Conservation (phyloP, 1,140 invertebrate species). For the Danaus plexippus region DNA sequence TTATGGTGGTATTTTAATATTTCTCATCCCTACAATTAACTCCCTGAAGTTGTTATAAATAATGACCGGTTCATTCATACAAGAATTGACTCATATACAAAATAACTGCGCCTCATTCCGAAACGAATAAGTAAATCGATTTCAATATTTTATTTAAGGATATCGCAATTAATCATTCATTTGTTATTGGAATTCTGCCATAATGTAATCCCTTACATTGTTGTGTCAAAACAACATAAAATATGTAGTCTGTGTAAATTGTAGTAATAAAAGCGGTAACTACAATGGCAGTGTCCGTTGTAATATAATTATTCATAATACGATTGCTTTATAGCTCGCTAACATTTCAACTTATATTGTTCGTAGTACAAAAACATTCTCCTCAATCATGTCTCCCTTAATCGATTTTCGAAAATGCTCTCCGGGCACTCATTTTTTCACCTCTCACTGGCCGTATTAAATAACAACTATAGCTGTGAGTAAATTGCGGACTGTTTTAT, state of each 20-base stretch:
- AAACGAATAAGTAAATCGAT: constrained; percentile 12
- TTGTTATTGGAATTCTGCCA: constrained; percentile 28
- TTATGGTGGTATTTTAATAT: too few species aligned
- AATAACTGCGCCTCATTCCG: background rate
- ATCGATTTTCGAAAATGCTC: constrained; percentile 57
- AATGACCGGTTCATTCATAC: too few species aligned
- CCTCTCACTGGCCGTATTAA: constrained; percentile 34
- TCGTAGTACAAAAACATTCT: constrained; percentile 35
- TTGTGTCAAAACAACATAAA: constrained; percentile 33
- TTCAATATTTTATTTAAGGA: constrained; percentile 21
- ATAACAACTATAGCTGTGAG: constrained; percentile 36
- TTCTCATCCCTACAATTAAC: too few species aligned
- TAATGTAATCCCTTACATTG: constrained; percentile 34
- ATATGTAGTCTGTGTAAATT: constrained; percentile 31
- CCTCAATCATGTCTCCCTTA: constrained; percentile 59
- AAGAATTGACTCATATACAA: too few species aligned
- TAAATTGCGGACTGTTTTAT: constrained; percentile 42
- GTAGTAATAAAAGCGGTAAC: constrained; percentile 45
- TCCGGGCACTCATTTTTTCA: constrained; percentile 49
- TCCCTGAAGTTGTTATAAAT: too few species aligned
- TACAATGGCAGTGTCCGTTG: constrained; percentile 34
- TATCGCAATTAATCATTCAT: constrained; percentile 18
- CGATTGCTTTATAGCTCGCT: constrained; percentile 47
- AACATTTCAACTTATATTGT: constrained; percentile 40
- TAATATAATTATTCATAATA: constrained; percentile 53